These are phyloP conservation scores for Recurvirostra avosetta DNA, from an alignment of 2,113 vertebrate species.

Conservation along the genomic window DNA sequence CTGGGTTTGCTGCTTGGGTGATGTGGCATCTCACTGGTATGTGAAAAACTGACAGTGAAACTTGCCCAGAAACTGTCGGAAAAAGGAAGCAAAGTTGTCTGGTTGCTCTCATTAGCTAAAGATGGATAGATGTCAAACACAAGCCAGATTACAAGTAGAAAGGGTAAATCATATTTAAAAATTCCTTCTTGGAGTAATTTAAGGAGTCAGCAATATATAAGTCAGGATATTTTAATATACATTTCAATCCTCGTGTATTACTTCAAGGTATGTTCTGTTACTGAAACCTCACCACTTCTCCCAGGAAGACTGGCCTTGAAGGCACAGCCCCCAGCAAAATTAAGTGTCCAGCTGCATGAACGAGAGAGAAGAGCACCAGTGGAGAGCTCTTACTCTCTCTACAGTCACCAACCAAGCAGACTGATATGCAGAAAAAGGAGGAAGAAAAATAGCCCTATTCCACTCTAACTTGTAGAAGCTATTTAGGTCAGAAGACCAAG, in stretches of 20 bases:
- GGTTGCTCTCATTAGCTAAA: neutral
- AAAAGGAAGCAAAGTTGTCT: neutral
- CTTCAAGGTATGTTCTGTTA: neutral
- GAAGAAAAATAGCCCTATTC: neutral
- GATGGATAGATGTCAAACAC: neutral
- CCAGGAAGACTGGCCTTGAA: neutral
- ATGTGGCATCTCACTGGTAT: accelerated
- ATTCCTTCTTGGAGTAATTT: neutral
- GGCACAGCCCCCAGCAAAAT: neutral
- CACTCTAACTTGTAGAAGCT: neutral
- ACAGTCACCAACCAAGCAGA: neutral
- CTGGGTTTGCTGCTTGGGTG: neutral
- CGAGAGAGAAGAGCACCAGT: neutral
- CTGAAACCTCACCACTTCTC: neutral
- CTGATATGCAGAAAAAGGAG: neutral
- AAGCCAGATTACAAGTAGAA: neutral
- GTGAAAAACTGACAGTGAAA: neutral
- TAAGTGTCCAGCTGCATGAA: neutral
- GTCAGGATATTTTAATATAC: neutral
- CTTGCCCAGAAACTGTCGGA: neutral
- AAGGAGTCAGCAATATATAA: neutral
- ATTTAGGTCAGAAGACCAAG: neutral
- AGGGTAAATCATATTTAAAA: neutral
- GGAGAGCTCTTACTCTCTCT: neutral
- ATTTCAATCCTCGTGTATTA: neutral